These are phyloP conservation scores for Myopa tessellatipennis DNA, from an alignment of 2,888 invertebrate genomes.

Conservation along the genomic window DNA sequence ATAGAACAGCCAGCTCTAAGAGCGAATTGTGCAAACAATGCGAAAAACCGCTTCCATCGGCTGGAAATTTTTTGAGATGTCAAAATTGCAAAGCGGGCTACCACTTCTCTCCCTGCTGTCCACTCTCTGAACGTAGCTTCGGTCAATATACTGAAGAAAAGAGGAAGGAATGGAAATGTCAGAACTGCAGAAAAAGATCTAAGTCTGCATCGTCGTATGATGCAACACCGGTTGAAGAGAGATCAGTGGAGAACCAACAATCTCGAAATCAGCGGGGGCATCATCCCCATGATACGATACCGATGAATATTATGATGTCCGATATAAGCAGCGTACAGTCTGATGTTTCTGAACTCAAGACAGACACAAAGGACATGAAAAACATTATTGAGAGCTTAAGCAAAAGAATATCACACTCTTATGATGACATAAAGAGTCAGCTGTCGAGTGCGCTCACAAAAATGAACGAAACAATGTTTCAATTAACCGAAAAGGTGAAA, in stretches of 20 bases:
- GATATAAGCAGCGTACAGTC: not conserved
- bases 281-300: not conserved
- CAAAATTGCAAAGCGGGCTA: slow-evolving; percentile 7
- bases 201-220: slow-evolving; percentile 45
- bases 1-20: not conserved
- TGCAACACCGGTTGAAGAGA: slow-evolving; percentile 48
- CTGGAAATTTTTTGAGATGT: not conserved
- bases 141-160: not conserved
- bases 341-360: slow-evolving; percentile 5
- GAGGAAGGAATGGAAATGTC: slow-evolving; percentile 28
- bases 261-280: not conserved
- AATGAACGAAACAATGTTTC: not conserved
- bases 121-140: not conserved
- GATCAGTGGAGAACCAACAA: not conserved
- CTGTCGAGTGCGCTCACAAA: not conserved
- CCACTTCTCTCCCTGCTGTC: slow-evolving; percentile 23
- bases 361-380: slow-evolving; percentile 8
- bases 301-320: not conserved
- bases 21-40: not conserved
- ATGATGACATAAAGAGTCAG: slow-evolving; percentile 5
- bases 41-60: not conserved
- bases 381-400: not conserved
- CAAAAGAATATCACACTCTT: not conserved
- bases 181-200: slow-evolving; percentile 45
- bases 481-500: not conserved